A percentile compares a stretch with the other conserved stretches of the same genome.
phyloP scores from a whole-genome alignment of 2,113 vertebrate genomes.

The Pyxicephalus adspersus region DNA sequence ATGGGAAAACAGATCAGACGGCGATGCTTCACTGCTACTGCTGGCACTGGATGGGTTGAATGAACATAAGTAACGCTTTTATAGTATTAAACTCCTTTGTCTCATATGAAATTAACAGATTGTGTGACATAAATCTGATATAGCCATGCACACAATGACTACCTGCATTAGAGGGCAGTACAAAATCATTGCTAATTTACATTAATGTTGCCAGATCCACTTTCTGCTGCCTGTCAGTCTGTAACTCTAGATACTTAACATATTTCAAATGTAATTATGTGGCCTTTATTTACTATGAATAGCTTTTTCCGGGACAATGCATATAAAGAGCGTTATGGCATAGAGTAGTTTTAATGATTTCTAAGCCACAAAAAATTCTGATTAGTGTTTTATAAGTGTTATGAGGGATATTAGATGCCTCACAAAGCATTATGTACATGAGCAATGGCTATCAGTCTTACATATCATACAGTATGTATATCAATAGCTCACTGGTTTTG shows the following conservation, averaged over 20 bases:
- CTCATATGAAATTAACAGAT: constrained; percentile 17
- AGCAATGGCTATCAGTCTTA: not conserved
- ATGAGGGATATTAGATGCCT: constrained; percentile 29
- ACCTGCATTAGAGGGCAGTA: constrained; percentile 15
- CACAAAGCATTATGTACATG: constrained; percentile 14
- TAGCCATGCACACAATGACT: constrained; percentile 12
- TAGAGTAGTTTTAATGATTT: constrained; percentile 32
- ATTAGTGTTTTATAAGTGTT: constrained; percentile 42
- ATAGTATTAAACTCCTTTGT: not conserved
- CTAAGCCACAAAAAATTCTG: constrained; percentile 21
- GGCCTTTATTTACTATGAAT: constrained; percentile 32
- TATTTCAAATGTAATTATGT: constrained; percentile 29
- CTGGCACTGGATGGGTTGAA: constrained; percentile 16
- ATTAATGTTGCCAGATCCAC: constrained; percentile 14
- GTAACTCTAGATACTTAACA: constrained; percentile 37
- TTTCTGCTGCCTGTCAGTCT: constrained; percentile 19
- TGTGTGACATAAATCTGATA: constrained; percentile 23
- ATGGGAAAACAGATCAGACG: constrained; percentile 14
- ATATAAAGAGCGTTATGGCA: not conserved
- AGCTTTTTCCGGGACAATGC: constrained; percentile 1
- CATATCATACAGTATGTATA: not conserved
- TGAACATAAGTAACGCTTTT: constrained; percentile 31
- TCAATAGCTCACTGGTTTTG: not conserved
- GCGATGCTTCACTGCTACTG: constrained; percentile 21
- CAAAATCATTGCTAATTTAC: constrained; percentile 42